Base-by-base conservation (phyloP, 30 jellyfish, hydroid and myxozoan genomes). In the Rhopilema esculentum region DNA sequence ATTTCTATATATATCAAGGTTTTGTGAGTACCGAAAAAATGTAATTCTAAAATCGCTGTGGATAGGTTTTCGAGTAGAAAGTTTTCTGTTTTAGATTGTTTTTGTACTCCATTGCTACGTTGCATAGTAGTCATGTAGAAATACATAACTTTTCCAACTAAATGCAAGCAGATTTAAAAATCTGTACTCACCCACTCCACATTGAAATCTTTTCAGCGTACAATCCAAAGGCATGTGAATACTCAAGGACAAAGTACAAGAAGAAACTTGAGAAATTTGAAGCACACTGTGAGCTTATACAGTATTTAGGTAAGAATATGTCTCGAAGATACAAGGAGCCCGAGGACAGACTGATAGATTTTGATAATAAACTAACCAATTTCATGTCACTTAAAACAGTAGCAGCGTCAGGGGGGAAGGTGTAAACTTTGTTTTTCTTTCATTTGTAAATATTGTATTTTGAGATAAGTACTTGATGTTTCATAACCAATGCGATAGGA, bases 301-400 rank as follows among this genome's bases (percentile, higher is more conserved):
- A 82, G n/a, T 95, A 89, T 86, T 88, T 95, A 30, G 91, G 99
- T 75, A 90, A 70, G 40, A 49, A 26, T 24, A 95, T 95, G 99
- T 90, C 91, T 4, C 79, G 87, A 21, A 89, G 75, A 27, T 95
- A 85, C 91, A 65, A 84, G 22, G 99, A 95, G 65, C 99, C 99
- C 20, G 99, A 89, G 66, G 99, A 95, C 67, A 67, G 99, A 28
- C 97, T 92, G 20, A 80, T 85, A 25, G 99, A 95, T 75, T 89
- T 95, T 68, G 99, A 95, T 40, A 70, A 78, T 25, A 95, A 95
- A 61, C 83, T 95, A 48, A 65, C 65, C 20, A 33, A 78, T 0
- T 95, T 95, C 80, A 31, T 82, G 74, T 79, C 99, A 0, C 82
- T 95, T 52, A 82, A 75, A 75, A 84, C 30, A 68, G 51, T 51